Evolutionary conservation across 92 coral and sea anemone genomes (phyloP), one percentile per base, ranked within the genome.

Genomic region (Ricordea florida): DNA sequence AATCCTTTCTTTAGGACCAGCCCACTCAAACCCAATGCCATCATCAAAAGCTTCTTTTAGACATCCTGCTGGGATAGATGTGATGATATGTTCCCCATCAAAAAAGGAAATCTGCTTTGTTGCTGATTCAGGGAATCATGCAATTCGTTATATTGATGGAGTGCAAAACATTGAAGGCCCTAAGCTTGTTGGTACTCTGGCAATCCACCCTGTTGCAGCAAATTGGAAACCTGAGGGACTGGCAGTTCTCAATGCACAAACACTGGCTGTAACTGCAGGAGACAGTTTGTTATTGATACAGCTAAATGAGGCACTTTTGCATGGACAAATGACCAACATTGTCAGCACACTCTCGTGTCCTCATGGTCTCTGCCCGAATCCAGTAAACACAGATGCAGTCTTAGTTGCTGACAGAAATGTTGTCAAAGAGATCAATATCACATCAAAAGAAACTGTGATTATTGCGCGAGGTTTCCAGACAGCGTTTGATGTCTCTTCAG

Each of bases 21-120:
- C 85, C 42, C 71, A 70, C 37, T 53, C 70, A 20, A 30, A 31
- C 57, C 41, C 83, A 9, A 60, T 72, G 10, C 6, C 23, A 22
- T 65, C 92, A 7, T 65, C 85, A 1, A 82, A 69, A 21, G 88
- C 88, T 53, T 48, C 87, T 40, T 85, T 85, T 42, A 75, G 82
- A 3, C 85, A 74, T 46, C 94, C 90, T 38, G 77, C 90, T 30
- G 88, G 90, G 4, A 69, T 89, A 34, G 90, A 85, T 68, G 88
- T 85, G 3, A 42, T 85, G 25, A 74, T 51, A 21, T 20, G 67
- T 51, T 43, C 29, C 9, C 74, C 79, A 5, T 83, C 80, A 17
- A 89, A 89, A 45, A 73, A 68, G 46, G 89, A 88, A 83, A 45
- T 83, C 2, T 89, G 89, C 0, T 84, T 79, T 89, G 84, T 89